Base-by-base conservation (phyloP, 1,140 invertebrate species). In the Reticulitermes speratus region DNA sequence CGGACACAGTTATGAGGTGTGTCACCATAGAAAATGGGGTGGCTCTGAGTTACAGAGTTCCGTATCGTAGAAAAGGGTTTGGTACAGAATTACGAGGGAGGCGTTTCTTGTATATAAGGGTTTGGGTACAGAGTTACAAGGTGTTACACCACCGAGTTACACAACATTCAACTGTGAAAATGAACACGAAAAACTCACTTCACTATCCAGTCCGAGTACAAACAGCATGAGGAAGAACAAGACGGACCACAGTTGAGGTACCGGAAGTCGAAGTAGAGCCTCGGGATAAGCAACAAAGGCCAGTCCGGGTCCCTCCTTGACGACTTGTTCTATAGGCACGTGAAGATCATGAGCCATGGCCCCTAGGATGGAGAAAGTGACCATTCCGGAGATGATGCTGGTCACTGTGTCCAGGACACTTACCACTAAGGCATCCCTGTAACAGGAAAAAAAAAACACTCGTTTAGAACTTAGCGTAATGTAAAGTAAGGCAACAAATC, bases 141-240 rank as follows among this genome's bases (percentile, higher is more conserved):
- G 52, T 55, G 52, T 55, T 55, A 12, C 45, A 16, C 19, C 52
- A 55, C 1, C 1, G 48, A 48, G 9, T 48, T 9, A 11, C 48
- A 48, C 9, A 48, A 11, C 11, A 48, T 7, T 48, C 3, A 55
- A 5, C 38, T 38, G 38, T 38, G 38, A 38, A 38, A 5, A 19
- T 19, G 14, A 55, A 55, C 1, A 21, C 52, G 0, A 55, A 16
- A 75, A 8, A 84, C 88, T 87, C 87, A 86, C 86, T 92, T 97
- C 94, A 86, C 93, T 94, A 83, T 96, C 95, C 6, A 96, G 89
- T 1, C 96, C 96, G 5, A 97, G 91, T 25, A 96, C 93, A 87
- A 96, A 94, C 52, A 96, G 92, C 96, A 96, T 96, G 86, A 97
- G 92, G 92, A 98, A 98, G 91, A 98, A 98, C 1, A 97, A 90